Conservation (phyloP, 2,113 vertebrate species). For the Catharus minimus region DNA sequence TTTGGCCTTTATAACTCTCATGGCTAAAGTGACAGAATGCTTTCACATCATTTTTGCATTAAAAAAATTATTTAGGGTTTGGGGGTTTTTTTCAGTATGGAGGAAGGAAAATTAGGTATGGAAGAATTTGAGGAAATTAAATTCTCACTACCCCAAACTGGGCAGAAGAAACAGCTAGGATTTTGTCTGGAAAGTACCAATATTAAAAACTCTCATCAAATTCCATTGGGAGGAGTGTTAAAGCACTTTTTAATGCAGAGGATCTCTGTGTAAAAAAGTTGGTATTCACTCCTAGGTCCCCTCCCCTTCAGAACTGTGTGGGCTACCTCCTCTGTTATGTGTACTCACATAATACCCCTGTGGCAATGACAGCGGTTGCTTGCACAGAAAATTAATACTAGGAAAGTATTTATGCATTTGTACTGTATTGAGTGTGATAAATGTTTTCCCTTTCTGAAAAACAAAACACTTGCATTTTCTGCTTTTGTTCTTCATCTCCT, state of each 20-base stretch:
- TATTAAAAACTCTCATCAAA: slow-evolving; percentile 21
- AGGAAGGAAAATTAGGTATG: background rate
- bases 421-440: slow-evolving; percentile 42
- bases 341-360: background rate
- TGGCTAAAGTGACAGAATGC: background rate
- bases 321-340: background rate
- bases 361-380: slow-evolving; percentile 41
- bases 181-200: slow-evolving; percentile 2
- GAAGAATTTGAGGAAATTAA: slow-evolving; percentile 21
- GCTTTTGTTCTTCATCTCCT: slow-evolving; percentile 47
- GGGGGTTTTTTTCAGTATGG: background rate
- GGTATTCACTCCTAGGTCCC: background rate
- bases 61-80: background rate
- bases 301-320: background rate
- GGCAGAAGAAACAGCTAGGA: background rate
- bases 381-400: slow-evolving; percentile 39
- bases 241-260: background rate
- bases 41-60: background rate
- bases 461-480: slow-evolving; percentile 54
- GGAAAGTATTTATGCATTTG: slow-evolving; percentile 53
- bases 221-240: background rate
- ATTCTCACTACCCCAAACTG: background rate
- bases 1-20: background rate
- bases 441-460: slow-evolving; percentile 49
- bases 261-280: background rate